These are phyloP conservation scores for Sorex araneus DNA, from an alignment of 2,113 vertebrate species.

Conservation along the genomic window DNA sequence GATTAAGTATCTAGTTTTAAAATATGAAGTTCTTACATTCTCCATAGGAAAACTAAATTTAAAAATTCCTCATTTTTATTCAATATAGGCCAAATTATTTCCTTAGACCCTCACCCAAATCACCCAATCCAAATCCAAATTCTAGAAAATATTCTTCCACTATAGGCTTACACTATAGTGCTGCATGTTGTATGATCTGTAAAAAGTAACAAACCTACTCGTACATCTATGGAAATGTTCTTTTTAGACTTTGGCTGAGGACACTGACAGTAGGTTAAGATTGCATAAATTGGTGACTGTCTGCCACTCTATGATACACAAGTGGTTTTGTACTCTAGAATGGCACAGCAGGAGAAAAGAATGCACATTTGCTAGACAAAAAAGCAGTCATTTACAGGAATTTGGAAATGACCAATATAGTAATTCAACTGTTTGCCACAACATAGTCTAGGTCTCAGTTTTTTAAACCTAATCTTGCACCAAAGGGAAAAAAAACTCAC, in stretches of 20 bases:
- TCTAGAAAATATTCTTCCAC: background rate
- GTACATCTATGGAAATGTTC: background rate
- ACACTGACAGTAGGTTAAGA: background rate
- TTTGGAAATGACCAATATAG: background rate
- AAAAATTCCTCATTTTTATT: background rate
- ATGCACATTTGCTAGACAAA: background rate
- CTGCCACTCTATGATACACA: background rate
- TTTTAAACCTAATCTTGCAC: conserved; percentile 4
- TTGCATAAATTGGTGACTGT: background rate
- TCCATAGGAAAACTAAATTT: background rate
- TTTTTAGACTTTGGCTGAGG: background rate
- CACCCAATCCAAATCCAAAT: background rate
- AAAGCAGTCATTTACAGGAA: background rate
- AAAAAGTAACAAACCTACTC: background rate
- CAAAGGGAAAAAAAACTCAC: conserved; percentile 20
- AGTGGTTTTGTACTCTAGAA: background rate
- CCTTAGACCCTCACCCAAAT: background rate
- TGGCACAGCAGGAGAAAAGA: background rate
- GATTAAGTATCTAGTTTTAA: background rate
- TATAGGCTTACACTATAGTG: background rate
- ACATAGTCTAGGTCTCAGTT: background rate
- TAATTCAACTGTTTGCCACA: background rate
- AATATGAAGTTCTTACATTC: background rate
- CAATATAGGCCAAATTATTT: background rate
- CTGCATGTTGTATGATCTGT: background rate